phyloP scores from a whole-genome alignment of 2,797 vertebrate genomes.

The Atherinosoma microstoma region DNA sequence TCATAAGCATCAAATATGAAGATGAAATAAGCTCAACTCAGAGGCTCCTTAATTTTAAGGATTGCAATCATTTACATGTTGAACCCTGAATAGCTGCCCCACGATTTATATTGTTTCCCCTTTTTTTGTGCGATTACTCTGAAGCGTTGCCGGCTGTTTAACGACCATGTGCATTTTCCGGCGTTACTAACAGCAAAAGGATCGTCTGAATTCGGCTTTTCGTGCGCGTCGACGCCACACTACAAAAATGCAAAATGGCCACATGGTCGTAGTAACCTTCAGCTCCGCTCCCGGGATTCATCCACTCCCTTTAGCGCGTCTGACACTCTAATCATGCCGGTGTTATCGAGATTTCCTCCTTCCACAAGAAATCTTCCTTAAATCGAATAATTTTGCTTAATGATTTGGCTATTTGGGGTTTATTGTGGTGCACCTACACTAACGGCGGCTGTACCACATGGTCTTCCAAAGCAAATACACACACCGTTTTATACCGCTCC shows the following conservation, averaged over 20 bases:
- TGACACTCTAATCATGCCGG: background rate
- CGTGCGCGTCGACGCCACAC: conserved; percentile 66
- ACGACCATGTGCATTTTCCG: background rate
- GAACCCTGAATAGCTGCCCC: background rate
- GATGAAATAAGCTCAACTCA: background rate
- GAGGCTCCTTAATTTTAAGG: background rate
- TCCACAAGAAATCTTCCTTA: background rate
- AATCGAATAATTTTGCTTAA: background rate
- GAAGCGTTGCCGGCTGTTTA: no score
- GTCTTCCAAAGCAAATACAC: conserved; percentile 19
- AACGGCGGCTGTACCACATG: conserved; percentile 61
- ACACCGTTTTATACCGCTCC: background rate
- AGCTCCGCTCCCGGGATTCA: conserved; percentile 62
- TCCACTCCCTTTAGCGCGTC: conserved; percentile 37
- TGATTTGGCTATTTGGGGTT: background rate
- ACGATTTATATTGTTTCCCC: background rate
- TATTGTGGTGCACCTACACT: conserved; percentile 10
- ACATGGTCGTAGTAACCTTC: conserved; percentile 83
- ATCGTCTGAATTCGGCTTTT: conserved; percentile 33
- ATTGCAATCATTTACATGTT: background rate
- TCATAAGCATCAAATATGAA: background rate
- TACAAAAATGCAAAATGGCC: conserved; percentile 80
- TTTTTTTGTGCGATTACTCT: background rate
- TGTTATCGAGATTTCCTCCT: background rate
- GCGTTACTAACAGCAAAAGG: background rate